phyloP scores from a whole-genome alignment of 2,888 invertebrate genomes.

The Clistopyga incitator region DNA sequence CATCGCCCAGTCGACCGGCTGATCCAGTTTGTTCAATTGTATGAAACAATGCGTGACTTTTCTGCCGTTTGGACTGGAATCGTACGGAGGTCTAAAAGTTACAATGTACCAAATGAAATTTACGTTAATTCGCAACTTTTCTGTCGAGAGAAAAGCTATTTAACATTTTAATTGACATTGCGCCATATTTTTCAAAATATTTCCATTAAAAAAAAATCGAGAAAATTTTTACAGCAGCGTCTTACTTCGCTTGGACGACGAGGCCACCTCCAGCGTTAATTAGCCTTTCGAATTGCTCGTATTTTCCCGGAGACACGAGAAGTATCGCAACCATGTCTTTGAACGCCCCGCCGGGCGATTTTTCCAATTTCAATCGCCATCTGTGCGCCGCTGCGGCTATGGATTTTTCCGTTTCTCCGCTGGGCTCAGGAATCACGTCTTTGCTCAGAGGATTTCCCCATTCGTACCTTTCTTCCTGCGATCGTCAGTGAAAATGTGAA shows the following conservation, averaged over 20 bases:
- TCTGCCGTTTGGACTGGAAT: constrained; percentile 76
- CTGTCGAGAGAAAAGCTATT: background rate
- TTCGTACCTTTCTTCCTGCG: constrained; percentile 92
- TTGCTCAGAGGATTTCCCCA: constrained; percentile 91
- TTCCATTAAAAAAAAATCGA: too few relatives aligned
- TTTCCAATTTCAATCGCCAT: constrained; percentile 88
- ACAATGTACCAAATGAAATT: constrained; percentile 1
- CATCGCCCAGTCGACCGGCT: constrained; percentile 86
- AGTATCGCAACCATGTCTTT: constrained; percentile 85
- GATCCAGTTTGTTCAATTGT: constrained; percentile 85
- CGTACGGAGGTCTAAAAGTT: constrained; percentile 80
- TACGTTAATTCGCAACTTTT: background rate
- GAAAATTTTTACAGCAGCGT: constrained; percentile 61
- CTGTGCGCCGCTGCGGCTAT: constrained; percentile 88
- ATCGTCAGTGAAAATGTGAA: background rate
- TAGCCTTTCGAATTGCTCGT: constrained; percentile 88
- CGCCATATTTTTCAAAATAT: too few relatives aligned
- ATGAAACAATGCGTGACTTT: constrained; percentile 90
- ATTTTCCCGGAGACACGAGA: constrained; percentile 87
- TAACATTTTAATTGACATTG: background rate
- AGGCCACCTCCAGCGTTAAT: constrained; percentile 92
- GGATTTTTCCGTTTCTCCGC: constrained; percentile 82
- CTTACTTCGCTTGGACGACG: constrained; percentile 87
- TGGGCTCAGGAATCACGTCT: constrained; percentile 84
- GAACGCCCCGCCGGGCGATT: constrained; percentile 84